Conservation (phyloP, 2,797 vertebrate species). For the Sternotherus odoratus region DNA sequence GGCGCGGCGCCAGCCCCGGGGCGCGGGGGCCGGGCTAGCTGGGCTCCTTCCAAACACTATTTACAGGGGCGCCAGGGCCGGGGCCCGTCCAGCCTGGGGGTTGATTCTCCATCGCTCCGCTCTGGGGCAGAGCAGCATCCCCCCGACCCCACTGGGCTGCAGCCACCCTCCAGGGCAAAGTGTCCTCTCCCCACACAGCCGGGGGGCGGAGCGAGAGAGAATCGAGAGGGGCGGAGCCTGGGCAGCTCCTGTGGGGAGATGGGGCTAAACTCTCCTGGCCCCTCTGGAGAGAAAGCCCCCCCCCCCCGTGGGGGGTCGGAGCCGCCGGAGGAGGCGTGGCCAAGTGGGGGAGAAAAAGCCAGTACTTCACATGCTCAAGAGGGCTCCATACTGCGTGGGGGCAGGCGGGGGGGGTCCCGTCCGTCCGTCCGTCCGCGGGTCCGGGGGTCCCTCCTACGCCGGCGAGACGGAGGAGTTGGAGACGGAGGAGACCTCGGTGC, state of each 20-base stretch:
- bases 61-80: not conserved
- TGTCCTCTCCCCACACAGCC: not conserved
- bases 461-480: conserved; percentile 84
- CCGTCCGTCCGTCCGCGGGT: not conserved
- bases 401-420: conserved; percentile 17
- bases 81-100: not conserved
- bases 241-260: not conserved
- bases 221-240: not conserved
- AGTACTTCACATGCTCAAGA: conserved; percentile 2
- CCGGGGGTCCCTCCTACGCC: conserved; percentile 76
- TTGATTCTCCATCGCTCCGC: not conserved
- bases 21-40: not conserved
- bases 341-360: conserved; percentile 32
- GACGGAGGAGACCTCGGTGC: conserved; percentile 89
- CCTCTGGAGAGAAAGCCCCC: not conserved
- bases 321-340: not conserved
- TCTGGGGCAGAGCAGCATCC: not conserved
- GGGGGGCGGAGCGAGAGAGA: not conserved
- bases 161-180: not conserved
- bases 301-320: not conserved
- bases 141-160: not conserved
- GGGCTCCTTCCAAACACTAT: conserved; percentile 20
- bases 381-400: not conserved
- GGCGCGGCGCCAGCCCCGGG: not conserved
- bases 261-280: not conserved